These are phyloP conservation scores for Eretmocerus hayati DNA, from an alignment of 2,888 invertebrate species.

Conservation along the genomic window DNA sequence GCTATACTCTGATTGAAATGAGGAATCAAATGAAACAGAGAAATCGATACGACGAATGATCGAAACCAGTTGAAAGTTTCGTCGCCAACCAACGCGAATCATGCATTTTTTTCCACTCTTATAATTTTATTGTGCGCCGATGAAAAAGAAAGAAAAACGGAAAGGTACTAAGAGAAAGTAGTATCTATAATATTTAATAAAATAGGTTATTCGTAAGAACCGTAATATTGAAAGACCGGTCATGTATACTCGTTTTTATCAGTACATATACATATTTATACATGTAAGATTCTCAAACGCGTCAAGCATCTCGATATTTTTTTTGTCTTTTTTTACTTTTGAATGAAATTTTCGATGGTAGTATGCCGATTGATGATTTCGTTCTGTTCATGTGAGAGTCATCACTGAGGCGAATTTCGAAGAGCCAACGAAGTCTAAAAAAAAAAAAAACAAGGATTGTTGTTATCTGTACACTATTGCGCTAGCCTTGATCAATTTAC, in stretches of 20 bases:
- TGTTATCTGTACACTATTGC: too few relatives aligned
- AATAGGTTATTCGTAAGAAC: background rate
- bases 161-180: background rate
- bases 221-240: slow-evolving; percentile 8
- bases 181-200: too few relatives aligned
- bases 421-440: background rate
- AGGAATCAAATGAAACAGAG: too few relatives aligned
- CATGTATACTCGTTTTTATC: slow-evolving; percentile 6
- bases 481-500: too few relatives aligned
- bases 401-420: background rate
- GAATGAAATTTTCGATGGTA: background rate
- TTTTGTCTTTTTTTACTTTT: slow-evolving; percentile 1
- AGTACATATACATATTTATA: slow-evolving; percentile 19
- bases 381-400: slow-evolving; percentile 2
- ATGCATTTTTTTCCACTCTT: too few relatives aligned
- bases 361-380: slow-evolving; percentile 4
- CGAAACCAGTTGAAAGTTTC: too few relatives aligned
- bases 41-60: too few relatives aligned
- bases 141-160: background rate
- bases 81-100: too few relatives aligned
- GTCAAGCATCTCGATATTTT: too few relatives aligned
- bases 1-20: too few relatives aligned
- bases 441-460: too few relatives aligned
- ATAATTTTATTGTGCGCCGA: background rate
- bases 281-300: slow-evolving; percentile 9